Evolutionary conservation across 2,888 invertebrate species (phyloP), one percentile per base, ranked within the genome.

Genomic region (Pogonocherus hispidulus): DNA sequence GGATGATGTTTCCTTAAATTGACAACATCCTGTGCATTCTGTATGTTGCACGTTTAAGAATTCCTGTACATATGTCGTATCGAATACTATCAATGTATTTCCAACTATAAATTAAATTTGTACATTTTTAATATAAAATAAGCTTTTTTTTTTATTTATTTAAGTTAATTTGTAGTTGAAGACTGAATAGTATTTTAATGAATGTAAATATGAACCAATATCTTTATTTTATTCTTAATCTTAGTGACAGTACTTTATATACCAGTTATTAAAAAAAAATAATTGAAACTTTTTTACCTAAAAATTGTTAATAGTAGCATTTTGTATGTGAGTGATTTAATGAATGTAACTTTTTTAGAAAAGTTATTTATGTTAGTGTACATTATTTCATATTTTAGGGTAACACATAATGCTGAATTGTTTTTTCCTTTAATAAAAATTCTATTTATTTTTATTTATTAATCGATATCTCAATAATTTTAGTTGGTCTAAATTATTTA

Each of bases 81-180:
- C 47, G 47, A 59, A 59, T 59, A 59, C 59, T 47, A 59, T 47
- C 16, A 11, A 35, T 49, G 23, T 27, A 47, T 47, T 46, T 59
- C 59, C 57, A 57, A 59, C 59, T 62, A 62, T 62, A 62, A 51
- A 20, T 59, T 59, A 49, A 59, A 51, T 51, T 37, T 51, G 57
- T 67, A 64, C 57, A 68, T 68, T 54, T 63, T 67, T 67, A 22
- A 32, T 54, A 54, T 49, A 51, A 27, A 27, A 20, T 67, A 44
- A 46, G 57, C 11, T 14, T 62, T 66, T 62, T 27, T 20, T 55
- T 64, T 64, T 64, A 67, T 64, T 68, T 68, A 64, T 55, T 67
- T 66, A 66, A 66, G 66, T 69, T 69, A 70, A 70, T 72, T 72
- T 72, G 69, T 71, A 71, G 71, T 69, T 69, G 66, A 72, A 72